These are phyloP conservation scores for Labeo catla DNA, from an alignment of 2,113 vertebrate species.

Conservation along the genomic window DNA sequence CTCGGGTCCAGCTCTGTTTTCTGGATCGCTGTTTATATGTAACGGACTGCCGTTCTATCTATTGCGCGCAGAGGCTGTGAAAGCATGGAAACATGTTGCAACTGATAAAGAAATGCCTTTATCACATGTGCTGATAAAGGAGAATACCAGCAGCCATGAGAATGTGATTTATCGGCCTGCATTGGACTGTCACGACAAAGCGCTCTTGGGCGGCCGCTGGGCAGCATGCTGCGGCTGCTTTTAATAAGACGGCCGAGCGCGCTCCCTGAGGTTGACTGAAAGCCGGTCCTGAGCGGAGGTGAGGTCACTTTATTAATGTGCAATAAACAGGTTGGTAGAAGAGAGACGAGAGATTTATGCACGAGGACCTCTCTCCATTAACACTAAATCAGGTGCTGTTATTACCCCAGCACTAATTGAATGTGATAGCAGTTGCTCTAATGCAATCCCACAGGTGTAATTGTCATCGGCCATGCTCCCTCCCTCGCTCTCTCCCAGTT, in stretches of 20 bases:
- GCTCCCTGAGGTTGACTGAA: conserved; percentile 37
- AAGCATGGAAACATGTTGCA: conserved; percentile 39
- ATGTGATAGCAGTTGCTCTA: conserved; percentile 65
- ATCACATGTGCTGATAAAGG: conserved; percentile 69
- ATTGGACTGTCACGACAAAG: conserved; percentile 39
- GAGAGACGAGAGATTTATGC: conserved; percentile 59
- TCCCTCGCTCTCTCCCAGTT: conserved; percentile 20
- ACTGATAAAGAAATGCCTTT: conserved; percentile 70
- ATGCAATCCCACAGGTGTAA: conserved; percentile 70
- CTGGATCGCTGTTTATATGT: not conserved
- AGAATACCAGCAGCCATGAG: conserved; percentile 59
- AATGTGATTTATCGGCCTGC: conserved; percentile 66
- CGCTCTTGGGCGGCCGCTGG: conserved; percentile 9
- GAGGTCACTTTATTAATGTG: conserved; percentile 60
- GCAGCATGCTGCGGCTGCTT: conserved; percentile 28
- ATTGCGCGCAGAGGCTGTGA: not conserved
- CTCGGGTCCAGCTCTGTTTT: not conserved
- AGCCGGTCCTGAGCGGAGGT: conserved; percentile 34
- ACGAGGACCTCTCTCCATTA: conserved; percentile 71
- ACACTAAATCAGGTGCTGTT: conserved; percentile 70
- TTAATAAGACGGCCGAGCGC: conserved; percentile 45
- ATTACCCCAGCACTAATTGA: conserved; percentile 72
- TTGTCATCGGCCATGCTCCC: conserved; percentile 64
- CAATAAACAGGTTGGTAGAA: conserved; percentile 73
- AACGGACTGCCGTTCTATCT: not conserved